Evolutionary conservation across 2,888 invertebrate species (phyloP).

Genomic region (Caenorhabditis macrosperma): DNA sequence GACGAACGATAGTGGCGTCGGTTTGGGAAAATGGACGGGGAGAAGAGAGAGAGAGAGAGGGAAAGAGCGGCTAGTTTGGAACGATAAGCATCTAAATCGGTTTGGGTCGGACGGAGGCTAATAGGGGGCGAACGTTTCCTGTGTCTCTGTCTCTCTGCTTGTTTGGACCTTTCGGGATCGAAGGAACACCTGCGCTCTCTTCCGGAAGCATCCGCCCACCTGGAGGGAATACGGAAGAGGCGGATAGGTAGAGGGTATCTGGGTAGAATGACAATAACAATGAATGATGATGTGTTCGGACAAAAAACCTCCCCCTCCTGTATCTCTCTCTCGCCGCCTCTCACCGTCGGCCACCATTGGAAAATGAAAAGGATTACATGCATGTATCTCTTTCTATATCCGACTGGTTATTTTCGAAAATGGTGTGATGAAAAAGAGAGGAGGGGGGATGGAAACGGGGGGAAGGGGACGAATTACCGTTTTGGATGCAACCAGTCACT

Average conservation of each 20-base stretch:
- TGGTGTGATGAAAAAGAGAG: background rate
- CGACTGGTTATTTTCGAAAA: constrained; percentile 50
- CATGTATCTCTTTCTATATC: constrained; percentile 19
- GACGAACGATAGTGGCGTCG: no score
- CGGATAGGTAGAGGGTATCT: constrained; percentile 6
- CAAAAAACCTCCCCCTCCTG: background rate
- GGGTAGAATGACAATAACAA: constrained; percentile 46
- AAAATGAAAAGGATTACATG: constrained; percentile 30
- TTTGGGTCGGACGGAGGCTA: constrained; percentile 51
- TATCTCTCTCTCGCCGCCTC: no score
- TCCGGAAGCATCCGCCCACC: constrained; percentile 39
- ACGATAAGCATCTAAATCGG: constrained; percentile 59
- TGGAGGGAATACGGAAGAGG: constrained; percentile 12
- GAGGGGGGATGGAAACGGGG: background rate
- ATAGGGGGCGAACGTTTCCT: constrained; percentile 9
- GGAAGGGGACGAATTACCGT: background rate
- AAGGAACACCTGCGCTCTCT: constrained; percentile 34
- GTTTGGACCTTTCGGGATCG: background rate
- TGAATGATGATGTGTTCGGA: constrained; percentile 54
- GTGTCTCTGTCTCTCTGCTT: background rate
- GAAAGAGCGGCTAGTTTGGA: constrained; percentile 15
- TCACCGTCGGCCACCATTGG: background rate
- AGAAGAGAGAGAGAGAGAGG: background rate
- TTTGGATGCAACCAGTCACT: constrained; percentile 4
- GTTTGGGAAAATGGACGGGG: background rate